Evolutionary conservation across 2,113 vertebrate species (phyloP), one percentile per base, ranked within the genome.

Genomic region (Oenanthe oenanthe): DNA sequence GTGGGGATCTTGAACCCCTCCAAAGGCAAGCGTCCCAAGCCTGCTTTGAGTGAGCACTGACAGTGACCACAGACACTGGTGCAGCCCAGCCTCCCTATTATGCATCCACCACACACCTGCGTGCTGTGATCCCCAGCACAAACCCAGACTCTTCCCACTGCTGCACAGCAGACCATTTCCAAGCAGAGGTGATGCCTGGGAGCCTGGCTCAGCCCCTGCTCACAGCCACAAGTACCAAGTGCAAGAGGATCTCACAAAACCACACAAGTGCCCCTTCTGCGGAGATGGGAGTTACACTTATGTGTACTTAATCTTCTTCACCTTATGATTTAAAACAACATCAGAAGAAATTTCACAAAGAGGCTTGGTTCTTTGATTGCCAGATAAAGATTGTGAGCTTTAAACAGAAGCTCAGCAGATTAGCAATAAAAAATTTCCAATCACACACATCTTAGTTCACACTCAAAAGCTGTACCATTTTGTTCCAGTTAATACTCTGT

Each of bases 231-330:
- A 67, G 34, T 2, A 9, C 13, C 4, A 3, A 17, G 42, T 17
- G 20, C n/a, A 22, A 19, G 61, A 43, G 47, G 26, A 61, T 66
- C 72, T 67, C 93, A 22, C 67, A 29, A 36, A 57, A 42, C 7
- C 3, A 0, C 31, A 7, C 5, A 0, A 12, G 7, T 19, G 45
- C n/a, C 28, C 12, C 56, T 42, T 36, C 11, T 3, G 16, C 61
- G 32, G 32, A 31, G 17, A 48, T 2, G n/a, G 0, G 5, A 58
- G 28, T 67, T 71, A 61, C 0, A 0, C 25, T 29, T n/a, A 5
- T 6, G 40, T 4, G 0, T 26, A 10, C 31, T 51, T 48, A 0
- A 40, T 43, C 51, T 31, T 40, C 74, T 63, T 43, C 51, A 13
- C 18, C 5, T 58, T 15, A 21, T 8, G n/a, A 17, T 50, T 85